Conservation (phyloP, 2,797 vertebrate species). For the Nannoperca obscura region DNA sequence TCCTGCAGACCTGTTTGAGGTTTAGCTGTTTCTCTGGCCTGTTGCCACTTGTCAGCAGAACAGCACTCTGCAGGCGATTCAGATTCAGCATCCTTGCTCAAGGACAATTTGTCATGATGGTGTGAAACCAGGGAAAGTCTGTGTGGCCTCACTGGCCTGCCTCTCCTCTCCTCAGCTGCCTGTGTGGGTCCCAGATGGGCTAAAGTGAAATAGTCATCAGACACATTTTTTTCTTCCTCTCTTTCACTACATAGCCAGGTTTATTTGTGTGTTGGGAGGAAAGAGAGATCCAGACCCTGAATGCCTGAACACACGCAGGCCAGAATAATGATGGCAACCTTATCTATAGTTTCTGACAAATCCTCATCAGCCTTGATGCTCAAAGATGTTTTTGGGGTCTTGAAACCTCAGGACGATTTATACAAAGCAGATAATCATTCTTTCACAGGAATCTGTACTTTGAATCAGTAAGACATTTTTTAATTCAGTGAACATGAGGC, state of each 20-base stretch:
- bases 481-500: slow-evolving; percentile 9
- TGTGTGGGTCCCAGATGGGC: neutral
- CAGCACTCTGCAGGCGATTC: neutral
- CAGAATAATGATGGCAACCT: no score
- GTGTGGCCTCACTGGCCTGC: neutral
- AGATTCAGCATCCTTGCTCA: neutral
- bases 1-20: neutral
- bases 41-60: neutral
- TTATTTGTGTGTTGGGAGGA: neutral
- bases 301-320: neutral
- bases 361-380: neutral
- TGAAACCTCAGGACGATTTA: neutral
- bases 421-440: neutral
- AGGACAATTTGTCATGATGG: neutral
- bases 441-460: neutral
- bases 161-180: neutral
- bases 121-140: neutral
- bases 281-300: neutral
- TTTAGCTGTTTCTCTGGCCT: neutral
- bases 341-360: neutral
- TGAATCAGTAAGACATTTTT: neutral
- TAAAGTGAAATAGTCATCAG: neutral
- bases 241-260: neutral
- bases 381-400: neutral
- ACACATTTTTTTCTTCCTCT: neutral